Evolutionary conservation across 2,113 vertebrate genomes (phyloP), one percentile per base, ranked within the genome.

Genomic region (pig (Sus scrofa)): DNA sequence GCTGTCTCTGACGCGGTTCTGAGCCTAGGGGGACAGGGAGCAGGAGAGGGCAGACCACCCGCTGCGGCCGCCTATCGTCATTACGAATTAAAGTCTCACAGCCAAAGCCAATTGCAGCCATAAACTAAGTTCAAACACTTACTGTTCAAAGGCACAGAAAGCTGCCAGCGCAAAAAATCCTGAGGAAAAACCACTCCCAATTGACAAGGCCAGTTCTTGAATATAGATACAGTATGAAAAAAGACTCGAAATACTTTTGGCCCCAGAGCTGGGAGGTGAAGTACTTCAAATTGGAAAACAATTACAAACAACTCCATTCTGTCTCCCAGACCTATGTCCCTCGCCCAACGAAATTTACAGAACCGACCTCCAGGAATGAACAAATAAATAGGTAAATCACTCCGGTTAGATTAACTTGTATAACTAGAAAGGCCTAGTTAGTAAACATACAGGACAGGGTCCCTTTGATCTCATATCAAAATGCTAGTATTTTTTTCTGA

Each of bases 141-240:
- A 60, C 14, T 20, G 7, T 87, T 52, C 92, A 62, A 78, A 93
- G 60, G 44, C 78, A 7, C 86, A 32, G 89, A 94, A 60, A 54
- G 30, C 56, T 22, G 26, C n/a, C 54, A 19, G 60, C 34, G 63
- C 34, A 89, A 70, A 62, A 88, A 70, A 58, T 7, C 27, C 50
- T 10, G 15, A 82, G 44, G 18, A 9, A 71, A 58, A 75, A 92
- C 32, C 27, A 26, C n/a, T 7, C 79, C 37, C 44, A 54, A 4
- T 9, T 9, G 27, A 54, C 18, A 34, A 11, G 18, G 34, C n/a
- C 26, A 30, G 68, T 56, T 39, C 75, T 73, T 37, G 79, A 78
- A 27, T 74, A 68, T 8, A 89, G n/a, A 62, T 56, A n/a, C 27
- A 34, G 1, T 12, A 19, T 13, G 39, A 50, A 70, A 81, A 93